phyloP scores from a whole-genome alignment of 2,888 invertebrate species.

The Mycalesis mineus region DNA sequence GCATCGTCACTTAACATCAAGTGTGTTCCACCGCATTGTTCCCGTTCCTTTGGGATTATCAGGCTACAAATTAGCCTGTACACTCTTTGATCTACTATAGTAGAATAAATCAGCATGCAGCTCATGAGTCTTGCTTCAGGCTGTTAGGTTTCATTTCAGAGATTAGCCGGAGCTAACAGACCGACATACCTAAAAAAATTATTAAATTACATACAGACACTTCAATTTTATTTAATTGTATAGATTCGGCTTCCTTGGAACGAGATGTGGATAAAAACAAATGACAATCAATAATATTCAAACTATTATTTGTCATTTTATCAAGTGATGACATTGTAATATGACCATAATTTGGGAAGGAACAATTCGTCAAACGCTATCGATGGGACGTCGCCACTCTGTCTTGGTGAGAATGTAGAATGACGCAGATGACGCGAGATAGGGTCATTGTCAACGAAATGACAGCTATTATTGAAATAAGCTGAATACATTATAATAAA shows the following conservation, averaged over 20 bases:
- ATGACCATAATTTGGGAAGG: conserved; percentile 39
- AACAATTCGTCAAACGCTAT: conserved; percentile 55
- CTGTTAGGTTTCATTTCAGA: no score
- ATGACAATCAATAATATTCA: conserved; percentile 5
- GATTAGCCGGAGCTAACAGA: no score
- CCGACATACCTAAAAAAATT: no score
- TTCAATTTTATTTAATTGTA: no score
- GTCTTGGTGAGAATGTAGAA: conserved; percentile 51
- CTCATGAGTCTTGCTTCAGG: no score
- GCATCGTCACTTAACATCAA: no score
- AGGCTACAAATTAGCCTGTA: no score
- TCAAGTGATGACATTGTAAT: conserved; percentile 20
- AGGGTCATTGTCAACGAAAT: conserved; percentile 35
- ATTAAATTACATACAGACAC: no score
- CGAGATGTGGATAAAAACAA: neutral
- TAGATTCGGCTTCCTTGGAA: neutral
- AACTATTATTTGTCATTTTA: conserved; percentile 23
- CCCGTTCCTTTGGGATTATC: no score
- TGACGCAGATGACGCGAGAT: conserved; percentile 47
- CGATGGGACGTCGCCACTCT: conserved; percentile 58
- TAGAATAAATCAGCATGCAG: no score
- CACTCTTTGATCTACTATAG: no score
- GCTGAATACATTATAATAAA: neutral
- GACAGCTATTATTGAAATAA: neutral
- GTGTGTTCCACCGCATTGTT: no score